Evolutionary conservation across 1,140 invertebrate species (phyloP).

Genomic region (Meloidogyne exigua): DNA sequence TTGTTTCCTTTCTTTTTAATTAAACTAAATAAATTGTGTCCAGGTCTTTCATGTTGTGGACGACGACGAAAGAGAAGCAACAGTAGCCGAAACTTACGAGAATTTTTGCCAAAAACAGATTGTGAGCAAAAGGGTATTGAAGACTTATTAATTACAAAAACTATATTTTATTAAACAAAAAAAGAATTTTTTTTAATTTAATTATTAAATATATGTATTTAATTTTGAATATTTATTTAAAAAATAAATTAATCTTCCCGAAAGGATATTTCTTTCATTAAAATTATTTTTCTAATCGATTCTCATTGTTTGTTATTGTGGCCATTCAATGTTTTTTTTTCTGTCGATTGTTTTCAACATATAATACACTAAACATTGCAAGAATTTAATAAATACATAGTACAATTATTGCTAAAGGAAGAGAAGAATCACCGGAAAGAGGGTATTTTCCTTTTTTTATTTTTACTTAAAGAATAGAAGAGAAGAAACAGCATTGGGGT

Average conservation of each 20-base stretch:
- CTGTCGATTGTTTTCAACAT: neutral
- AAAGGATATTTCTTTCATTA: no score
- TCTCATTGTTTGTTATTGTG: neutral
- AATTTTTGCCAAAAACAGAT: neutral
- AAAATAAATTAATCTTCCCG: no score
- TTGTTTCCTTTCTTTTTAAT: no score
- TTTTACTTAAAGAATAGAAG: no score
- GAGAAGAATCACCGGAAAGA: neutral
- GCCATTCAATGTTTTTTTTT: neutral
- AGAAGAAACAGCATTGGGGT: no score
- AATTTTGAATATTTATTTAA: no score
- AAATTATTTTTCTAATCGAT: neutral
- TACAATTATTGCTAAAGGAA: no score
- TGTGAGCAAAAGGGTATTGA: neutral
- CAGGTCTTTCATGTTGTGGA: neutral
- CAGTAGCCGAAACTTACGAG: neutral
- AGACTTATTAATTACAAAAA: neutral
- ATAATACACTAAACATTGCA: no score
- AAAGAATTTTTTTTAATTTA: neutral
- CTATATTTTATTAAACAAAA: neutral
- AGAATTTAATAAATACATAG: neutral
- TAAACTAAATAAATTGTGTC: neutral
- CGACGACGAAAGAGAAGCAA: neutral
- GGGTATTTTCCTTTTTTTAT: neutral
- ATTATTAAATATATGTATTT: no score